Conservation (phyloP, 2,888 invertebrate genomes). For the Drymonia ruficornis region DNA sequence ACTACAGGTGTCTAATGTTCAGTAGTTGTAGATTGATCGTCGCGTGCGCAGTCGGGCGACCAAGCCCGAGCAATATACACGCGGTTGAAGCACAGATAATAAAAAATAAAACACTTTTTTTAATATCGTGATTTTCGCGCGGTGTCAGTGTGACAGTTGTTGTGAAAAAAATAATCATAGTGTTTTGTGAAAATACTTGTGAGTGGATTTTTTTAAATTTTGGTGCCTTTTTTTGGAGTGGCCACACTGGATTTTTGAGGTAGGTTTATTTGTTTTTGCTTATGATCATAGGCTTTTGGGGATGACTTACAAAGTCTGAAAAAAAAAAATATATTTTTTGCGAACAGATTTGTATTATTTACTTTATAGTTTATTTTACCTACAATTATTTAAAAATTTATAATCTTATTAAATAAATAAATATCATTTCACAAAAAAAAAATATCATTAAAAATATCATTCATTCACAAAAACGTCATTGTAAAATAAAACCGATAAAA, state of each 20-base stretch:
- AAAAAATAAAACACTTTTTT: constrained; percentile 24
- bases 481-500: background rate
- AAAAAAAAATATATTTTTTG: no score
- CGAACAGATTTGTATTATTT: no score
- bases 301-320: no score
- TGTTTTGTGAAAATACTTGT: constrained; percentile 8
- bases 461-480: background rate
- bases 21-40: constrained; percentile 18
- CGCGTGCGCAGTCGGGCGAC: constrained; percentile 45
- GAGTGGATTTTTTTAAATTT: constrained; percentile 1
- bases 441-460: background rate
- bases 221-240: constrained; percentile 21
- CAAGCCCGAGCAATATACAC: constrained; percentile 46
- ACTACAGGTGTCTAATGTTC: no score
- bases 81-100: constrained; percentile 25
- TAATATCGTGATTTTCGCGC: constrained; percentile 14
- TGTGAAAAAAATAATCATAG: background rate
- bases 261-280: constrained; percentile 13
- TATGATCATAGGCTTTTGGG: background rate
- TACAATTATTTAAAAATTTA: no score
- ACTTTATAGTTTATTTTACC: no score
- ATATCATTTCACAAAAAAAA: no score
- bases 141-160: constrained; percentile 19
- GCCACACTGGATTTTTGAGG: constrained; percentile 23
- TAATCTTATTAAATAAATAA: no score